These are phyloP conservation scores for Antennarius striatus DNA, from an alignment of 2,113 vertebrate genomes.

Conservation along the genomic window DNA sequence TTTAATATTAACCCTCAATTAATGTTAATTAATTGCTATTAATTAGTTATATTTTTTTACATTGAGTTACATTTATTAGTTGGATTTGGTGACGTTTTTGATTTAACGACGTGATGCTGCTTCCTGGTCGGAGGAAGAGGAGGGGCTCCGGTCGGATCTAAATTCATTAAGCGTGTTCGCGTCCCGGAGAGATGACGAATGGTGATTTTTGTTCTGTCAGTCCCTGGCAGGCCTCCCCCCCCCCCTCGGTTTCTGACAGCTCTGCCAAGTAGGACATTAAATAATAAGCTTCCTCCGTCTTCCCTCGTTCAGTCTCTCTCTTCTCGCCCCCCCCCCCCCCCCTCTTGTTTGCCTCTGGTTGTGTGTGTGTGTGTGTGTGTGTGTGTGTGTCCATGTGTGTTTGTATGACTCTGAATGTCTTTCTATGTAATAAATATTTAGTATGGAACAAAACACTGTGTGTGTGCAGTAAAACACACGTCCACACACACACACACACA, in stretches of 20 bases:
- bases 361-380: conserved; percentile 30
- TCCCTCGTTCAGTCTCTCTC: conserved; percentile 24
- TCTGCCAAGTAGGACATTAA: conserved; percentile 72
- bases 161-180: conserved; percentile 61
- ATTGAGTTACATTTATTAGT: no score
- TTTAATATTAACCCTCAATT: no score
- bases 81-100: neutral
- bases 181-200: conserved; percentile 50
- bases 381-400: conserved; percentile 50
- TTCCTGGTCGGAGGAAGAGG: neutral
- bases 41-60: no score
- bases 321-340: conserved; percentile 24
- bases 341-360: conserved; percentile 9
- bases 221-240: conserved; percentile 50
- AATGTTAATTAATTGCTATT: no score
- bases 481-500: conserved; percentile 30
- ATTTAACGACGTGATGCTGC: conserved; percentile 23
- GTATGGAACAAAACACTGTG: conserved; percentile 56
- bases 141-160: conserved; percentile 34
- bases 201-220: conserved; percentile 61
- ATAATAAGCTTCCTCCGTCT: conserved; percentile 65
- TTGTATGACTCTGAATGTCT: conserved; percentile 51
- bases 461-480: conserved; percentile 52
- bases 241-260: conserved; percentile 52
- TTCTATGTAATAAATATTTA: conserved; percentile 64